phyloP scores from a whole-genome alignment of 2,797 vertebrate species.

The Thamnophis elegans region DNA sequence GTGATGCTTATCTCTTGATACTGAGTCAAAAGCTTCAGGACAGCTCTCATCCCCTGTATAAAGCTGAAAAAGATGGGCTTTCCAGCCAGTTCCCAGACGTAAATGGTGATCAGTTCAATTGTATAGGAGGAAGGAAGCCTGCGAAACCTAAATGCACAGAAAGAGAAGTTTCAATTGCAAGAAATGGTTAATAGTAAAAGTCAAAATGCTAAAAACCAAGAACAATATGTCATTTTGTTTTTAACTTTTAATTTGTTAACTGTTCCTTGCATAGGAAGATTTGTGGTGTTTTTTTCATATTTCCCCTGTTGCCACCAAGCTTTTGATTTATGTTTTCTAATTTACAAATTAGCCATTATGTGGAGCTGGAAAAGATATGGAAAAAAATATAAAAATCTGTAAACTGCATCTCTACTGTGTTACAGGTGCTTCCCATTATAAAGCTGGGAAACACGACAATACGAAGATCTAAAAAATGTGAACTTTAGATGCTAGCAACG shows the following conservation, averaged over 20 bases:
- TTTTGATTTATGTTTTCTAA: background rate
- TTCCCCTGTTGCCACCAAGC: background rate
- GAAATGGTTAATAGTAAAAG: background rate
- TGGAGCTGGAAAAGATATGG: background rate
- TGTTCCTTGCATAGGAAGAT: background rate
- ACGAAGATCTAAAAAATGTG: background rate
- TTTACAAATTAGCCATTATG: background rate
- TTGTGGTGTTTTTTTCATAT: background rate
- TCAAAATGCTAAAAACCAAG: background rate
- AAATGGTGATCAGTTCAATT: constrained; percentile 40
- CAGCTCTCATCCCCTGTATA: constrained; percentile 38
- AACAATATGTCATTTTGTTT: constrained; percentile 2
- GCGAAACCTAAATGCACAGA: constrained; percentile 37
- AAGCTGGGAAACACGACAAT: background rate
- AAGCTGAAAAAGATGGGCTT: constrained; percentile 48
- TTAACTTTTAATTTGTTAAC: constrained; percentile 18
- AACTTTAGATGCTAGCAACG: constrained; percentile 13
- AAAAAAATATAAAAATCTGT: background rate
- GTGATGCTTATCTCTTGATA: constrained; percentile 39
- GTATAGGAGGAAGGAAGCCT: constrained; percentile 49
- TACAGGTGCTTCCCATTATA: background rate
- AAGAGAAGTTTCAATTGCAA: background rate
- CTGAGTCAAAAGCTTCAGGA: constrained; percentile 38
- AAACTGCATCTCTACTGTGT: background rate
- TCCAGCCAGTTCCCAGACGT: constrained; percentile 40